Evolutionary conservation across 1,140 invertebrate species (phyloP).

Genomic region (Trachymyrmex cornetzi): DNA sequence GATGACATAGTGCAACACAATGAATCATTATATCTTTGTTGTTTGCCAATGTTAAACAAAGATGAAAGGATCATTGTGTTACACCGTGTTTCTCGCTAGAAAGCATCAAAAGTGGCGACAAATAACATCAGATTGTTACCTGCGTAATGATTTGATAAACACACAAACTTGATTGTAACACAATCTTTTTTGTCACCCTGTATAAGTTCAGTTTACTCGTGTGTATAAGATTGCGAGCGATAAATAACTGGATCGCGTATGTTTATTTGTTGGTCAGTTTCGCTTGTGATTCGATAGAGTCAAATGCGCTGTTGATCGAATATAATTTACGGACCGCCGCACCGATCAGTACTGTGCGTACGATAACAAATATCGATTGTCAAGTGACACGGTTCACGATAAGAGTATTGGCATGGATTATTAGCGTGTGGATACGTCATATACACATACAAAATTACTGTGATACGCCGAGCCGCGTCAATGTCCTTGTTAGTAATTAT

Average conservation of each 20-base stretch:
- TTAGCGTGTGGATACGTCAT: constrained; percentile 12
- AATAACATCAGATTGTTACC: too few species aligned
- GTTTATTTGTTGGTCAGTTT: constrained; percentile 28
- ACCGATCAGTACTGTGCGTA: background rate
- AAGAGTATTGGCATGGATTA: constrained; percentile 22
- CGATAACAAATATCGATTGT: constrained; percentile 4
- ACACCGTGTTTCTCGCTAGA: too few species aligned
- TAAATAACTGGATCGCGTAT: constrained; percentile 15
- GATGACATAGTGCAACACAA: too few species aligned
- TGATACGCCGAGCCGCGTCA: constrained; percentile 1
- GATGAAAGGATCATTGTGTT: too few species aligned
- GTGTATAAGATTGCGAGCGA: background rate
- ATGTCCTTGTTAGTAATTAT: constrained; percentile 40
- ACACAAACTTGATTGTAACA: too few species aligned
- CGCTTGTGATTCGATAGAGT: constrained; percentile 15
- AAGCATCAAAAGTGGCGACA: too few species aligned
- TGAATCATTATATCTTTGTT: too few species aligned
- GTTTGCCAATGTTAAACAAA: too few species aligned
- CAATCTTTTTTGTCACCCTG: too few species aligned
- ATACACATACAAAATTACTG: constrained; percentile 26
- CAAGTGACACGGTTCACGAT: constrained; percentile 17
- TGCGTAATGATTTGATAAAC: too few species aligned
- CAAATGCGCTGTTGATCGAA: background rate
- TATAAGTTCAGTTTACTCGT: background rate
- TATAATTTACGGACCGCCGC: constrained; percentile 12